Conservation (phyloP, 2,888 invertebrate genomes). For the Drosophila ochracea region DNA sequence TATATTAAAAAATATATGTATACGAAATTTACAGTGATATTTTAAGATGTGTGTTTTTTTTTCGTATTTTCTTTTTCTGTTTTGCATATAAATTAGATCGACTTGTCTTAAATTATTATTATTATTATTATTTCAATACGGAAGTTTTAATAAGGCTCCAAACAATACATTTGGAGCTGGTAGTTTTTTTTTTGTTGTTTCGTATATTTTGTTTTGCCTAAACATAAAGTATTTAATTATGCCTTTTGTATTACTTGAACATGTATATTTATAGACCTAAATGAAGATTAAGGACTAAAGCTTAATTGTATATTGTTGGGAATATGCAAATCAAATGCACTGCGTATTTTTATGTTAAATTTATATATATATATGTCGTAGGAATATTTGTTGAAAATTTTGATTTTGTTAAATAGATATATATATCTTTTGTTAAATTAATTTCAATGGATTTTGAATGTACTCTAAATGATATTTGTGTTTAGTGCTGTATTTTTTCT, state of each 20-base stretch:
- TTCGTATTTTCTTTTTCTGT: slow-evolving; percentile 5
- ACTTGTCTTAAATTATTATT: slow-evolving; percentile 54
- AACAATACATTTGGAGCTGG: slow-evolving; percentile 19
- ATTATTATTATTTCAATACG: slow-evolving; percentile 31
- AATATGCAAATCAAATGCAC: slow-evolving; percentile 68
- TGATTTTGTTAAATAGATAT: slow-evolving; percentile 29
- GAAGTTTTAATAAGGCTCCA: slow-evolving; percentile 48
- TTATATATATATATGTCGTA: slow-evolving; percentile 37
- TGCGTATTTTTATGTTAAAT: slow-evolving; percentile 19
- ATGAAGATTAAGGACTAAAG: slow-evolving; percentile 34
- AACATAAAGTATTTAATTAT: slow-evolving; percentile 45
- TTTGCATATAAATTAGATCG: slow-evolving; percentile 58
- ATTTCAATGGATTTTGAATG: slow-evolving; percentile 19
- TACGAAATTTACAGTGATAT: slow-evolving; percentile 50
- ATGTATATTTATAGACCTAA: slow-evolving; percentile 16
- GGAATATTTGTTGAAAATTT: slow-evolving; percentile 63
- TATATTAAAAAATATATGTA: slow-evolving; percentile 11
- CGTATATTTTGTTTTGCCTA: slow-evolving; percentile 10
- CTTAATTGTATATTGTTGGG: slow-evolving; percentile 48
- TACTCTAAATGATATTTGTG: slow-evolving; percentile 35
- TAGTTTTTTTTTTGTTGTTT: slow-evolving; percentile 21
- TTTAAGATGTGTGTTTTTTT: slow-evolving; percentile 16
- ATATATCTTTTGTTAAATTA: slow-evolving; percentile 17
- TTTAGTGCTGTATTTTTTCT: slow-evolving; percentile 63
- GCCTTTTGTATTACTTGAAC: slow-evolving; percentile 52